These are phyloP conservation scores for Alectoris magna DNA, from an alignment of 2,797 vertebrate species.

Conservation along the genomic window DNA sequence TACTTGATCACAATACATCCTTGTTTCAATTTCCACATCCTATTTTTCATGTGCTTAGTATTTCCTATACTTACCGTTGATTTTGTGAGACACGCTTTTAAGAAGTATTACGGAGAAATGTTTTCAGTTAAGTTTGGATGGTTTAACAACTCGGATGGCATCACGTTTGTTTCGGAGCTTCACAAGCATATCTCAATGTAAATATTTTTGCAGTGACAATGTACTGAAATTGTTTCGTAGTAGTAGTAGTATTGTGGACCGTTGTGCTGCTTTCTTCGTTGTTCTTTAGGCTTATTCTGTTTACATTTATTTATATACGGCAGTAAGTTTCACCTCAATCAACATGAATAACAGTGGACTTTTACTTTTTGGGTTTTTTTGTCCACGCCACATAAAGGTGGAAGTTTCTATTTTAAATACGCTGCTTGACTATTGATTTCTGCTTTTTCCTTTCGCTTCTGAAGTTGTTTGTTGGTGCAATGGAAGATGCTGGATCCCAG, in stretches of 20 bases:
- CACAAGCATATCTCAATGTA: not conserved
- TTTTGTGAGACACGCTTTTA: not conserved
- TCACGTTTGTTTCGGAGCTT: not conserved
- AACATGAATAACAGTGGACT: not conserved
- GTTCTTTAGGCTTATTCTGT: not conserved
- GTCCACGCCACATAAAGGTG: not conserved
- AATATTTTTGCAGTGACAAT: not conserved
- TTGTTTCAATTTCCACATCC: not conserved
- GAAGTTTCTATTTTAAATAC: not conserved
- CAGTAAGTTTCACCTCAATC: not conserved
- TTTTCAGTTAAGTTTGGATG: not conserved
- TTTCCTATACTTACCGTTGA: not conserved
- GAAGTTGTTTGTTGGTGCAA: slow-evolving; percentile 78
- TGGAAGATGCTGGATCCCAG: slow-evolving; percentile 85
- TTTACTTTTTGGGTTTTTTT: not conserved
- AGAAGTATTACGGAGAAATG: not conserved
- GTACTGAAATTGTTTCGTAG: not conserved
- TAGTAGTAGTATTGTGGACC: not conserved
- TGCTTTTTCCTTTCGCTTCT: not conserved
- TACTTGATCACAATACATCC: not conserved
- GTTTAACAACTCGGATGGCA: not conserved
- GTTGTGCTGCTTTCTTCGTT: not conserved
- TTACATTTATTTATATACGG: not conserved
- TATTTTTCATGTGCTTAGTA: not conserved
- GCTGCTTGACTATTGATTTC: not conserved